phyloP scores from a whole-genome alignment of 2,797 vertebrate genomes.

The Pelodytes ibericus region DNA sequence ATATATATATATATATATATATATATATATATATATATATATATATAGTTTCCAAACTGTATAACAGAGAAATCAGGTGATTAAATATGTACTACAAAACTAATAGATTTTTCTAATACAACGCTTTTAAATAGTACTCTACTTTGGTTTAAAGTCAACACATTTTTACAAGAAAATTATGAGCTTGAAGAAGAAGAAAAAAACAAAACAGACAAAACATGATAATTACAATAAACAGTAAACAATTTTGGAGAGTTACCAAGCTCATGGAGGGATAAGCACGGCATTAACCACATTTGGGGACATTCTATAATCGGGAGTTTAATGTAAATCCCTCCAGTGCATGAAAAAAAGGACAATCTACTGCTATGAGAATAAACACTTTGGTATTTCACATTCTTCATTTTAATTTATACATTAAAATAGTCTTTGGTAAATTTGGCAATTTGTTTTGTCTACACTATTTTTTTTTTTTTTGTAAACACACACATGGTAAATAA shows the following conservation, averaged over 20 bases:
- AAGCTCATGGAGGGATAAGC: constrained; percentile 1
- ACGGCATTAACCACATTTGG: constrained; percentile 18
- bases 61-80: constrained; percentile 31
- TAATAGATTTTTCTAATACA: constrained; percentile 52
- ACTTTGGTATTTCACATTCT: constrained; percentile 53
- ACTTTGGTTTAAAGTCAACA: constrained; percentile 54
- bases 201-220: constrained; percentile 37
- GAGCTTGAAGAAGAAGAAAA: constrained; percentile 31
- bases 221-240: constrained; percentile 38
- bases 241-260: constrained; percentile 28
- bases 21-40: too few relatives aligned
- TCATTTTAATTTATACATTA: constrained; percentile 35
- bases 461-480: not conserved
- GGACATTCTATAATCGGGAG: constrained; percentile 38
- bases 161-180: constrained; percentile 50
- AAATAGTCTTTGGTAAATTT: constrained; percentile 53
- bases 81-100: constrained; percentile 52
- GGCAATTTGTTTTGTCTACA: not conserved
- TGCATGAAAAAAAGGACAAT: constrained; percentile 18
- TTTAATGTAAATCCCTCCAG: constrained; percentile 29
- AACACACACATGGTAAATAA: not conserved
- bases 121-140: constrained; percentile 47
- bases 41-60: constrained; percentile 29
- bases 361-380: constrained; percentile 34
- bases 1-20: too few relatives aligned